Evolutionary conservation across 1,140 invertebrate species (phyloP).

Genomic region (Trypoxylus dichotomus): DNA sequence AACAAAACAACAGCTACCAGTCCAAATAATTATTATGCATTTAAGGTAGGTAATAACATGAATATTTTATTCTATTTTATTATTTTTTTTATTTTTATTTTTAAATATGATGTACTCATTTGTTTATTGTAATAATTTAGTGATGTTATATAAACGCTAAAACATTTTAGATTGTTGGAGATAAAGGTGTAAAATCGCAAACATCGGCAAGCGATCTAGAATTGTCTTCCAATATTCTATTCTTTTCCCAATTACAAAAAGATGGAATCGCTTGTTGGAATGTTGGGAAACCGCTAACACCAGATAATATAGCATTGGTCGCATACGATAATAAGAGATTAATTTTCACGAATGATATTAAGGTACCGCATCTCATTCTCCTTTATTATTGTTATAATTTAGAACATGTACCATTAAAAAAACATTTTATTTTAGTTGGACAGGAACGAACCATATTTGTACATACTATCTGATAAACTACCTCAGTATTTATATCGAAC

Average conservation of each 20-base stretch:
- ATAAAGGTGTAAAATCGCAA: slow-evolving; percentile 63
- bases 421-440: slow-evolving; percentile 53
- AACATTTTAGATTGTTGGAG: slow-evolving; percentile 62
- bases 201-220: slow-evolving; percentile 65
- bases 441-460: slow-evolving; percentile 58
- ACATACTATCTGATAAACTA: slow-evolving; percentile 69
- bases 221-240: slow-evolving; percentile 60
- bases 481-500: slow-evolving; percentile 63
- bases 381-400: not conserved
- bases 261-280: slow-evolving; percentile 75
- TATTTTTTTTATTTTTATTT: no score
- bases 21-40: slow-evolving; percentile 46
- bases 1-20: slow-evolving; percentile 62
- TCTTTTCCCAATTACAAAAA: slow-evolving; percentile 67
- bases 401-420: not conserved
- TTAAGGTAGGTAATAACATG: slow-evolving; percentile 46
- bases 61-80: no score
- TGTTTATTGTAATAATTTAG: no score
- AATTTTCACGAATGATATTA: slow-evolving; percentile 72
- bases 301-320: slow-evolving; percentile 61
- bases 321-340: slow-evolving; percentile 60
- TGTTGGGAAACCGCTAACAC: slow-evolving; percentile 58
- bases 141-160: no score
- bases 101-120: no score
- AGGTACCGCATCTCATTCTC: slow-evolving; percentile 50